A percentile compares a stretch with the other conserved stretches of the same genome.
phyloP scores from a whole-genome alignment of 2,888 invertebrate species.

The Luffia ferchaultella region DNA sequence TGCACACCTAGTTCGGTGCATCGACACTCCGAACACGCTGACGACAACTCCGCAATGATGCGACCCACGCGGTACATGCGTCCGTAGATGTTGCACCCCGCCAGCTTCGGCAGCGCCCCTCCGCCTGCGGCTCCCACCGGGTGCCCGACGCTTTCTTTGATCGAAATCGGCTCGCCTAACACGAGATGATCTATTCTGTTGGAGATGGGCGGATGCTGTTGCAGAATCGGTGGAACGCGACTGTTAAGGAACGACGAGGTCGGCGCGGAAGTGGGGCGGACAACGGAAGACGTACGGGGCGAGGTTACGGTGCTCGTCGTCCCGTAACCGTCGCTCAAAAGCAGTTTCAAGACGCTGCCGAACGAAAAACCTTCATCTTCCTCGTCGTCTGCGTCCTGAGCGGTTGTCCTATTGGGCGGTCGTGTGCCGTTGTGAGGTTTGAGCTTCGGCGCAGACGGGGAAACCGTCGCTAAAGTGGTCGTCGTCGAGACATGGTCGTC shows the following conservation, averaged over 20 bases:
- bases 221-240: background rate
- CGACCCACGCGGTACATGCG: conserved; percentile 86
- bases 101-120: conserved; percentile 71
- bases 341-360: conserved; percentile 68
- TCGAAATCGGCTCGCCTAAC: conserved; percentile 49
- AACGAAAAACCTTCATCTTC: conserved; percentile 66
- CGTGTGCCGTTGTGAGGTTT: no score
- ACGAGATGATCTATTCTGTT: conserved; percentile 52
- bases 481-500: conserved; percentile 12
- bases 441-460: conserved; percentile 34
- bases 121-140: background rate
- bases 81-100: conserved; percentile 91
- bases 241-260: conserved; percentile 18
- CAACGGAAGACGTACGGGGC: conserved; percentile 11
- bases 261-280: conserved; percentile 27
- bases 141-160: conserved; percentile 31
- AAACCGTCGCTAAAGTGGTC: conserved; percentile 26
- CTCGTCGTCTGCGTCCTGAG: conserved; percentile 42
- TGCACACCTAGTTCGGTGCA: conserved; percentile 89
- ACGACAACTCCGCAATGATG: conserved; percentile 83
- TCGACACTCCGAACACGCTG: conserved; percentile 83
- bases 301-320: conserved; percentile 21
- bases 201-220: conserved; percentile 19
- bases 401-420: conserved; percentile 31
- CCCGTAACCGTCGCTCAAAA: conserved; percentile 58